phyloP scores from a whole-genome alignment of 2,888 invertebrate genomes.

The Heteromurus nitidus region DNA sequence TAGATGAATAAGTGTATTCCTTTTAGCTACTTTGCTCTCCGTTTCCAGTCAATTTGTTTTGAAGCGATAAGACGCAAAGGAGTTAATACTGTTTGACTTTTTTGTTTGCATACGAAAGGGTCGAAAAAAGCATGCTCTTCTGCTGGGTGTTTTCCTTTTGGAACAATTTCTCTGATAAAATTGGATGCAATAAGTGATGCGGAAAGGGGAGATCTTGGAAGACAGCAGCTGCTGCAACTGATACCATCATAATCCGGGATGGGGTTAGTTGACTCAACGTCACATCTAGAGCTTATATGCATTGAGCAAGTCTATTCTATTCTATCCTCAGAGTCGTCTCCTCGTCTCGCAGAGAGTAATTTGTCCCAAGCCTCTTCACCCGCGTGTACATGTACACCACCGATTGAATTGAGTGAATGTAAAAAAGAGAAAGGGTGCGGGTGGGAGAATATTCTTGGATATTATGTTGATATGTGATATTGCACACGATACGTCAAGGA shows the following conservation, averaged over 20 bases:
- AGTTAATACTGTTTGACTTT: no score
- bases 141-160: constrained; percentile 8
- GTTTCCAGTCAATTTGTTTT: no score
- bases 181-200: background rate
- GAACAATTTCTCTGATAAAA: constrained; percentile 39
- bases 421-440: constrained; percentile 44
- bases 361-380: constrained; percentile 9
- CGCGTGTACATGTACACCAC: background rate
- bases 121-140: no score
- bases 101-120: background rate
- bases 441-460: constrained; percentile 23
- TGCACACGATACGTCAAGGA: constrained; percentile 50
- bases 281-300: constrained; percentile 16
- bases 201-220: constrained; percentile 47
- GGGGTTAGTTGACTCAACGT: constrained; percentile 38
- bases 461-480: constrained; percentile 29
- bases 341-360: constrained; percentile 1
- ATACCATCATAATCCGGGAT: constrained; percentile 28
- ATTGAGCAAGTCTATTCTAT: background rate
- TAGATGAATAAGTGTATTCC: no score
- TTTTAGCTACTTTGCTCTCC: no score
- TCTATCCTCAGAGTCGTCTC: background rate
- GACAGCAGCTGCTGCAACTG: constrained; percentile 59
- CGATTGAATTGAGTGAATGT: background rate
- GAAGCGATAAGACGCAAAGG: no score